Evolutionary conservation across 2,888 invertebrate species (phyloP).

Genomic region (Xestia c-nigrum): DNA sequence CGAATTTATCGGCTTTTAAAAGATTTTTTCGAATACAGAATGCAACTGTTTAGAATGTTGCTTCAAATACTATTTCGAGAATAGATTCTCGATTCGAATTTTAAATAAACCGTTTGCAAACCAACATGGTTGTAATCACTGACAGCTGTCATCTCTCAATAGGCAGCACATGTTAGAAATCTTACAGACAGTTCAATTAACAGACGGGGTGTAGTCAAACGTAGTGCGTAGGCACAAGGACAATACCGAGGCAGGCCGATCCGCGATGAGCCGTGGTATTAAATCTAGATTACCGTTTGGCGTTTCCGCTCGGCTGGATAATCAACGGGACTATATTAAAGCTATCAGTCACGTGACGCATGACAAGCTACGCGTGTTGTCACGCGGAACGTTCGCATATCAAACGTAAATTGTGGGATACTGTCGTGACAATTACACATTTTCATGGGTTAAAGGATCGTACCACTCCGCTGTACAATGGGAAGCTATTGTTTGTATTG

Average conservation of each 20-base stretch:
- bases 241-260: slow-evolving; percentile 73
- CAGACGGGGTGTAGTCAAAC: slow-evolving; percentile 44
- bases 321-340: slow-evolving; percentile 89
- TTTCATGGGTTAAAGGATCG: slow-evolving; percentile 69
- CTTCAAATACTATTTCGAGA: slow-evolving; percentile 17
- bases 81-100: slow-evolving; percentile 24
- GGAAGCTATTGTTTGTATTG: slow-evolving; percentile 41
- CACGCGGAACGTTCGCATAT: slow-evolving; percentile 78
- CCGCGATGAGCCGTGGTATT: slow-evolving; percentile 86
- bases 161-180: slow-evolving; percentile 41
- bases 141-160: slow-evolving; percentile 43
- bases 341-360: slow-evolving; percentile 88
- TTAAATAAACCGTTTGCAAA: slow-evolving; percentile 10
- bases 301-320: slow-evolving; percentile 86
- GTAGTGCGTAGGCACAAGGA: slow-evolving; percentile 68
- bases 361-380: slow-evolving; percentile 82
- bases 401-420: slow-evolving; percentile 78
- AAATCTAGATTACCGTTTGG: slow-evolving; percentile 89
- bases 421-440: slow-evolving; percentile 74
- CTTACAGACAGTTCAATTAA: slow-evolving; percentile 59
- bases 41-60: slow-evolving; percentile 27
- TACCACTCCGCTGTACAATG: slow-evolving; percentile 41
- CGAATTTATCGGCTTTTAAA: slow-evolving; percentile 37
- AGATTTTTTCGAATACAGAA: slow-evolving; percentile 36
- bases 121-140: slow-evolving; percentile 18